Evolutionary conservation across 2,113 vertebrate species (phyloP).

Genomic region (Salvelinus alpinus): DNA sequence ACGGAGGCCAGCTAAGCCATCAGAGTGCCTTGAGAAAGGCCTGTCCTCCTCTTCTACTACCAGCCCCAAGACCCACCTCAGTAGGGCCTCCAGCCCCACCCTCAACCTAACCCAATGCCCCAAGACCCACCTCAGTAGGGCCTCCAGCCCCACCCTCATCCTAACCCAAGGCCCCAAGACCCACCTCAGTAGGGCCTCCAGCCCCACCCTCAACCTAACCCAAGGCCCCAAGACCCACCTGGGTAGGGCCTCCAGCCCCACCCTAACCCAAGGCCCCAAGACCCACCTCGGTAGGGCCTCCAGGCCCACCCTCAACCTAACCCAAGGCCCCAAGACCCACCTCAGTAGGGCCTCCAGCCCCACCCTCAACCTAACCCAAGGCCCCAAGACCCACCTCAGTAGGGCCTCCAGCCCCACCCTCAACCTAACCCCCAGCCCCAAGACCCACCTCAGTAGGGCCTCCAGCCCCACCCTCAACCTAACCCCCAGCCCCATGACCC

Average conservation of each 20-base stretch:
- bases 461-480: not conserved
- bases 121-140: conserved; percentile 10
- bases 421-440: not conserved
- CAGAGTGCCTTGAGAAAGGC: conserved; percentile 17
- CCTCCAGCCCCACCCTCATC: not conserved
- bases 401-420: too few species aligned
- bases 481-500: not conserved
- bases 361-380: not conserved
- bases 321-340: not conserved
- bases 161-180: not conserved
- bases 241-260: too few species aligned
- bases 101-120: not conserved
- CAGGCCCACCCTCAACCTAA: not conserved
- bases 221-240: too few species aligned
- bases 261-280: not conserved
- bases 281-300: conserved; percentile 12
- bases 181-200: conserved; percentile 27
- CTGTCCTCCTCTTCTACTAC: conserved; percentile 3
- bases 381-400: not conserved
- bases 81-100: too few species aligned
- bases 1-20: conserved; percentile 28
- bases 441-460: conserved; percentile 11
- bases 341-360: not conserved
- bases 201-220: not conserved
- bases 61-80: not conserved